Base-by-base conservation (phyloP, 2,797 vertebrate species). In the Neopelma chrysocephalum region DNA sequence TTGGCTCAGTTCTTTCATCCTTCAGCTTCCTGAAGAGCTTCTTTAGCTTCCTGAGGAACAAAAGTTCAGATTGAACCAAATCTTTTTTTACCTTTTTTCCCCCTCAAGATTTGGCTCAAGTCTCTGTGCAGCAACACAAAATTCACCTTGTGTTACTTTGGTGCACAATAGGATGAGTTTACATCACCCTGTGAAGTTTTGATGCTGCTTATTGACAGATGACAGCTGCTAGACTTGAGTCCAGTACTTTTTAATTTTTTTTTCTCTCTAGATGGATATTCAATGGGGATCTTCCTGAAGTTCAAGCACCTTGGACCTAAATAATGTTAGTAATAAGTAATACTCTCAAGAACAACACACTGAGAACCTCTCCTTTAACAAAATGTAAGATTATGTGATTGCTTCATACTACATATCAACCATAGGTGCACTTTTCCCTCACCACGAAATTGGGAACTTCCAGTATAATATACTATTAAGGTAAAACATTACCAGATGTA, bases 21-120 rank as follows among this genome's bases (percentile, higher is more conserved):
- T 99, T 99, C 43, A 99, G 95, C 42, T 98, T 99, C 89, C 99
- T 98, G 96, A 99, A 96, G 6, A 98, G 93, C 66, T 98, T 98
- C 94, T 98, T 98, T 34, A 98, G 91, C 60, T 98, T 98, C 81
- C 98, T 98, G 77, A 51, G 65, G 57, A 97, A 88, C 16, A 85
- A 94, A 96, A 95, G 16, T 19, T 87, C 21, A 50, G 31, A 75
- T n/a, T 65, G 42, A 93, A 68, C 2, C 29, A 79, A 40, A 5
- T 31, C 1, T 7, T 34, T 43, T 43, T 27, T 14, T 7, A 31
- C 10, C 12, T 20, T 54, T 18, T 36, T 16, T 2, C 0, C 0
- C 6, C 4, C 4, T 26, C 4, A 56, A 45, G 5, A 36, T 85
- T 70, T 82, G 65, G 2, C 27, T 19, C 20, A 38, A 69, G 4